phyloP scores from a whole-genome alignment of 2,113 vertebrate species.

The Cavia porcellus region DNA sequence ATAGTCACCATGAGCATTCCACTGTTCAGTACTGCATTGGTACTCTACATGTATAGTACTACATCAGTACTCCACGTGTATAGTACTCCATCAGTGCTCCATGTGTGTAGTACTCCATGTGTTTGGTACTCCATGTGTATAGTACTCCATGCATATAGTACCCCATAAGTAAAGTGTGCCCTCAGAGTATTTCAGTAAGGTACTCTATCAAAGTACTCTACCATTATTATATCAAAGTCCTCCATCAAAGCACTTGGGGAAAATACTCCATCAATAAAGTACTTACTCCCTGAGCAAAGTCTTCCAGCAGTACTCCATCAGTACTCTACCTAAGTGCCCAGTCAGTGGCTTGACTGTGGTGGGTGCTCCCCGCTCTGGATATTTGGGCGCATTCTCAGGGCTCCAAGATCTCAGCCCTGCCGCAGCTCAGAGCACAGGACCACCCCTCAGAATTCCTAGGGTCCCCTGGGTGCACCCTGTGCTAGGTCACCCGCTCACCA shows the following conservation, averaged over 20 bases:
- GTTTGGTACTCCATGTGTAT: too few relatives aligned
- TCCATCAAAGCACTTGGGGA: not conserved
- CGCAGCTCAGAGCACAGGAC: not conserved
- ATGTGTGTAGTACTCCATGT: too few relatives aligned
- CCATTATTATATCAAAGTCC: not conserved
- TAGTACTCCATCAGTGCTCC: too few relatives aligned
- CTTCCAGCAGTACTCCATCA: not conserved
- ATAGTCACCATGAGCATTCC: not conserved
- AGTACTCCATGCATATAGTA: too few relatives aligned
- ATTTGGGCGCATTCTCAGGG: too few relatives aligned
- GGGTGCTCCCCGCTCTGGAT: fast-evolving
- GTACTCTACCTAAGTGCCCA: not conserved
- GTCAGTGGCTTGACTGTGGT: fast-evolving
- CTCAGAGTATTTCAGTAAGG: too few relatives aligned
- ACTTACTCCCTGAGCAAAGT: not conserved
- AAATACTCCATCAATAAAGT: not conserved
- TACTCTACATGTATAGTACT: not conserved
- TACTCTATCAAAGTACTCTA: not conserved
- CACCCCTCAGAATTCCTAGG: fast-evolving
- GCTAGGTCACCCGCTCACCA: fast-evolving
- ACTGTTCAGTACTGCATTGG: not conserved
- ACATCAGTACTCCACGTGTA: too few relatives aligned
- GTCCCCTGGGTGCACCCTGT: not conserved
- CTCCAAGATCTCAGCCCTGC: too few relatives aligned
- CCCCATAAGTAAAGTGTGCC: too few relatives aligned